Conservation (phyloP, 2,113 vertebrate species). For the Candoia aspera region DNA sequence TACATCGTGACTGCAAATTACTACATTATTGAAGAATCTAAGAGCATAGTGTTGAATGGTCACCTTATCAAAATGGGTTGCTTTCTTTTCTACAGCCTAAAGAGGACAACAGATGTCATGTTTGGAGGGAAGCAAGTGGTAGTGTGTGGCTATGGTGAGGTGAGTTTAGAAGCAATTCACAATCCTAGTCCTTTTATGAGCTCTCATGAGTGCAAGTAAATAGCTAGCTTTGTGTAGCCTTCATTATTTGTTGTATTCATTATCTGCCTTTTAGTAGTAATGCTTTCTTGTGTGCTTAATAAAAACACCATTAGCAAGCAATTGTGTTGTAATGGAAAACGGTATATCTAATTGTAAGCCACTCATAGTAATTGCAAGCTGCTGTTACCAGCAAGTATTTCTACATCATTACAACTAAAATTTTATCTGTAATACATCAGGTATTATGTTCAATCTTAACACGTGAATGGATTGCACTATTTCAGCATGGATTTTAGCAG, state of each 20-base stretch:
- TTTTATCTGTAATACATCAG: background rate
- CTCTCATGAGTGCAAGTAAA: background rate
- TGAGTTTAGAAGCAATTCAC: conserved; percentile 63
- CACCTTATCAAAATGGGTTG: conserved; percentile 54
- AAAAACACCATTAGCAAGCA: background rate
- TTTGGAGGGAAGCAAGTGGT: conserved; percentile 99
- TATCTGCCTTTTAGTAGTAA: conserved; percentile 3
- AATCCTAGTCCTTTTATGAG: conserved; percentile 23
- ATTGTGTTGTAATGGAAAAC: conserved; percentile 3
- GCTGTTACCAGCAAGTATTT: background rate
- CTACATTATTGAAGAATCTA: background rate
- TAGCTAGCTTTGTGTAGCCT: background rate
- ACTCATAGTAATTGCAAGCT: background rate
- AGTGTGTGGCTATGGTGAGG: conserved; percentile 98
- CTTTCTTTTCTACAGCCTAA: conserved; percentile 82
- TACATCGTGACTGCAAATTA: background rate
- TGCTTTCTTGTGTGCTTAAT: background rate
- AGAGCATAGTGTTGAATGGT: background rate
- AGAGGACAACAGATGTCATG: conserved; percentile 99
- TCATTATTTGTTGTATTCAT: conserved; percentile 16
- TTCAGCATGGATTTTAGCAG: background rate
- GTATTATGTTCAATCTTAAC: background rate
- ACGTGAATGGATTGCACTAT: background rate
- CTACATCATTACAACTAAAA: background rate
- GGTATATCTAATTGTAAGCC: background rate